Base-by-base conservation (phyloP, 2,797 vertebrate species). In the Triplophysa yarkandensis region DNA sequence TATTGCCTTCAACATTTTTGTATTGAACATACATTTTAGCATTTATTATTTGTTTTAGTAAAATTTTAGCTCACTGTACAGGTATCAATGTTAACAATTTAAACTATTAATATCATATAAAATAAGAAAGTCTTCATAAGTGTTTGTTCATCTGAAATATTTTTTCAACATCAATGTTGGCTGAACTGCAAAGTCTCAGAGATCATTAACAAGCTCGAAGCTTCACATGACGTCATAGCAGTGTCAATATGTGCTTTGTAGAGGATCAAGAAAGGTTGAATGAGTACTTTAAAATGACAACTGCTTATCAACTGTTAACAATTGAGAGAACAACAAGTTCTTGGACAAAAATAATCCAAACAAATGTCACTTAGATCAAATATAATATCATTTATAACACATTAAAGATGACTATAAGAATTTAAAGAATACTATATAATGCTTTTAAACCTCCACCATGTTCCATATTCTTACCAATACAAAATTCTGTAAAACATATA, bases 241-340 rank as follows among this genome's bases (percentile, higher is more conserved):
- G 30, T 75, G 63, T 75, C 65, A 58, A 75, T 75, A 75, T 60
- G 63, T 60, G 48, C 48, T 72, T 41, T 72, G 70, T 72, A 60
- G 25, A 21, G 70, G 32, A 44, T 21, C 4, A 4, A 19, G 43
- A 27, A 32, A 52, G 32, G 21, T 17, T 50, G n/a, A 36, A 16
- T 36, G 7, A 13, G 39, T 13, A 43, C 27, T 50, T 30, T 9
- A 62, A 19, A 44, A 69, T 60, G 39, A 50, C 17, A 71, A 19
- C 30, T 32, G 13, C 41, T 36, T 61, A 62, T 50, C 16, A n/a
- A 34, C 5, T 48, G 25, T 39, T 1, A 50, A 23, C 48, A 48
- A 44, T 7, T 7, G 48, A 25, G 16, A 6, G 17, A 17, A 17
- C 6, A 17, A 13, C 21, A 68, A 14, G 30, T 17, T 1, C 36